Percentiles rank a stretch among this genome's conserved stretches.
phyloP scores from a whole-genome alignment of 2,113 vertebrate species.

The Nansenia antarctica region DNA sequence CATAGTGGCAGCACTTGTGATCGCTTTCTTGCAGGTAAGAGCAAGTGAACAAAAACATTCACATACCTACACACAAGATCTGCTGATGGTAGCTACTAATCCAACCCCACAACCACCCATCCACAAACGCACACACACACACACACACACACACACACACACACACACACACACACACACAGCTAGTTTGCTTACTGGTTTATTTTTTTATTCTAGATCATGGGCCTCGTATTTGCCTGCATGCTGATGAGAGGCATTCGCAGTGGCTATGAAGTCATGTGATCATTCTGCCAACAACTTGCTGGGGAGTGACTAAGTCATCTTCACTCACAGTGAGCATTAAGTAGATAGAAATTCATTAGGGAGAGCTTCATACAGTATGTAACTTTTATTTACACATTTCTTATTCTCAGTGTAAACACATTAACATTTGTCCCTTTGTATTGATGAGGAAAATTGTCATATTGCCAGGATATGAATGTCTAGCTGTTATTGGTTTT shows the following conservation, averaged over 20 bases:
- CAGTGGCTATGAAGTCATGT: constrained; percentile 93
- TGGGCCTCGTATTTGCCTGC: constrained; percentile 87
- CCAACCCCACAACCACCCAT: too few species aligned
- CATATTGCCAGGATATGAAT: neutral
- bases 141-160: neutral
- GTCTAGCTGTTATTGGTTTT: constrained; percentile 2
- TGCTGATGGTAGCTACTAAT: too few species aligned
- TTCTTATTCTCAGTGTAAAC: neutral
- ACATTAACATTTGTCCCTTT: neutral
- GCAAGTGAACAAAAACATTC: neutral
- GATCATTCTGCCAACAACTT: constrained; percentile 46
- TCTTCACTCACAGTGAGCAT: neutral
- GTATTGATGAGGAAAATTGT: neutral
- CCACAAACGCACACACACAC: neutral
- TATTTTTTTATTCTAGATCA: constrained; percentile 67
- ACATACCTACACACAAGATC: neutral
- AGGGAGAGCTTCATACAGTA: neutral
- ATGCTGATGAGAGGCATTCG: constrained; percentile 87
- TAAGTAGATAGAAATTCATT: too few species aligned
- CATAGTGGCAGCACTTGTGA: constrained; percentile 80
- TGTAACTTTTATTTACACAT: neutral
- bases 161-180: neutral
- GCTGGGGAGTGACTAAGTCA: neutral
- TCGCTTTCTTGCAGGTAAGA: constrained; percentile 88
- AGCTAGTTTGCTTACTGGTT: neutral